A percentile compares a stretch with the other conserved stretches of the same genome.
Conservation (phyloP, 2,888 invertebrate species). For the Apodemia duryi region DNA sequence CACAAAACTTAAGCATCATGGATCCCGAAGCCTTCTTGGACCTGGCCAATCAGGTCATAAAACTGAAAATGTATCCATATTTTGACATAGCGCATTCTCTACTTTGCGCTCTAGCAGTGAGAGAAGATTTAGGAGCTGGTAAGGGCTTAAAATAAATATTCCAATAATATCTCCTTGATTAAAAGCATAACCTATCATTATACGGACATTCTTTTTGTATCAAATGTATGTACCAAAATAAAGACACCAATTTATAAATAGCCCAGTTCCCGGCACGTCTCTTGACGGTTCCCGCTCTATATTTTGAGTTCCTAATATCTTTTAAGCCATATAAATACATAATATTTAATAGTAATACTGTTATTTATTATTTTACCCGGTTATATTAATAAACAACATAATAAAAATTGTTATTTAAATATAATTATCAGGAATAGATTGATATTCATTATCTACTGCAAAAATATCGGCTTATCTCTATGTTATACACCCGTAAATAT, state of each 20-base stretch:
- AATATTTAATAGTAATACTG: not conserved
- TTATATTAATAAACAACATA: not conserved
- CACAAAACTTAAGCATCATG: conserved; percentile 78
- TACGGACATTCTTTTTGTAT: conserved; percentile 12
- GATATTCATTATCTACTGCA: not conserved
- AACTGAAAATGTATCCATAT: conserved; percentile 99
- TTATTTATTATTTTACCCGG: not conserved
- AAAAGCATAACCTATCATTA: not conserved
- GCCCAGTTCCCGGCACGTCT: conserved; percentile 47
- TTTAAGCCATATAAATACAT: not conserved
- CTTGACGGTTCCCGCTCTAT: conserved; percentile 30
- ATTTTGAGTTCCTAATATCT: conserved; percentile 5
- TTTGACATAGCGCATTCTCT: conserved; percentile 99
- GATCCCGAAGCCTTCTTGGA: conserved; percentile 98
- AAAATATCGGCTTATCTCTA: not conserved
- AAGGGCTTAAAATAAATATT: conserved; percentile 53
- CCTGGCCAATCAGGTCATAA: conserved; percentile 98
- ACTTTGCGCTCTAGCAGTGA: conserved; percentile 94
- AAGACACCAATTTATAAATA: conserved; percentile 69
- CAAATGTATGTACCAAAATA: conserved; percentile 56
- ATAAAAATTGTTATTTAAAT: not conserved
- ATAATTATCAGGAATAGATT: not conserved
- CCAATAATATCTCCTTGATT: conserved; percentile 36
- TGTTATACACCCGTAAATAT: too few relatives aligned
- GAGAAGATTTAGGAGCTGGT: conserved; percentile 97